A percentile compares a stretch with the other conserved stretches of the same genome.
Conservation (phyloP, 2,797 vertebrate species). For the Craterocephalus amniculus region DNA sequence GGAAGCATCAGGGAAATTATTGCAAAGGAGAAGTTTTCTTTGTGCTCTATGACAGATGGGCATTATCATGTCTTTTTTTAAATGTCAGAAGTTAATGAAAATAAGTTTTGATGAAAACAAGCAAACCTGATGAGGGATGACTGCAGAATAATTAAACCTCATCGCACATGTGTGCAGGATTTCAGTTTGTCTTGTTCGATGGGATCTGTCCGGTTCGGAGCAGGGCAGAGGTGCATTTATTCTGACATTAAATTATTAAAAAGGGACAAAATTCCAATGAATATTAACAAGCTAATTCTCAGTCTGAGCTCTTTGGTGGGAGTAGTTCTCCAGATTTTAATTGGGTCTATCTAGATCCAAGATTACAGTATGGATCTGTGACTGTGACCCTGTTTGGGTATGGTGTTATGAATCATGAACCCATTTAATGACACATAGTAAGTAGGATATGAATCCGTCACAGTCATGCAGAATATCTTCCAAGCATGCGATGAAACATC, state of each 20-base stretch:
- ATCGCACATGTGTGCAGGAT: constrained; percentile 16
- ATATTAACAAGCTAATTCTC: constrained; percentile 41
- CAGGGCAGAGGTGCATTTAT: constrained; percentile 15
- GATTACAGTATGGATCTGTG: constrained; percentile 34
- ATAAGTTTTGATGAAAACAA: constrained; percentile 41
- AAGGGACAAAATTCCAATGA: constrained; percentile 29
- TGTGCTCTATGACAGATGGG: constrained; percentile 25
- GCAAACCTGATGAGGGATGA: constrained; percentile 20
- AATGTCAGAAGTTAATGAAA: constrained; percentile 53
- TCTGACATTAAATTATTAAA: constrained; percentile 25
- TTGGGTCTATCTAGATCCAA: constrained; percentile 29
- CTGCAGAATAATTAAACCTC: constrained; percentile 35
- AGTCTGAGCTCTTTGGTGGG: constrained; percentile 5
- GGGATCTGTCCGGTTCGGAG: constrained; percentile 24
- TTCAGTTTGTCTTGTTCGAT: constrained; percentile 31
- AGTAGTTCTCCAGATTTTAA: constrained; percentile 8
- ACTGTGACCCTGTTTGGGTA: constrained; percentile 22
- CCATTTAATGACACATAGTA: constrained; percentile 56
- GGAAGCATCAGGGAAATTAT: constrained; percentile 78
- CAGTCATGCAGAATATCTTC: constrained; percentile 69
- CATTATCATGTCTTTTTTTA: constrained; percentile 6
- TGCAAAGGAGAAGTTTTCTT: constrained; percentile 67
- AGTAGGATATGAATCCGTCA: constrained; percentile 51
- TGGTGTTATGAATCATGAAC: constrained; percentile 36
- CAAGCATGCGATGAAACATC: constrained; percentile 60